Evolutionary conservation across 2,888 invertebrate genomes (phyloP).

Genomic region (Anagyrus pseudococci): DNA sequence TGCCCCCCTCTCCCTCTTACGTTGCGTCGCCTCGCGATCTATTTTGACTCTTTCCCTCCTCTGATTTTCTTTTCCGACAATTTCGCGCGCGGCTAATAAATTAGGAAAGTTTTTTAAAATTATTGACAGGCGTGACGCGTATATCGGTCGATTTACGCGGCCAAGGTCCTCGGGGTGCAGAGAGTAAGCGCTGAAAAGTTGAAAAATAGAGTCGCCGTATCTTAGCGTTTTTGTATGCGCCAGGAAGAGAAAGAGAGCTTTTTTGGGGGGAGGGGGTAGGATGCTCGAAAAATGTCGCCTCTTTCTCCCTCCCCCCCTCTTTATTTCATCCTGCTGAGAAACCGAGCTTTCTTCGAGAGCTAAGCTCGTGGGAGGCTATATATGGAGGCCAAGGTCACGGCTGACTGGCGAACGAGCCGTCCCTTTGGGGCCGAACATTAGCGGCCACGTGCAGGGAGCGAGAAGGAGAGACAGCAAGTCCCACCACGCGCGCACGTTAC

Average conservation of each 20-base stretch:
- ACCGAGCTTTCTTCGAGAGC: too few species aligned
- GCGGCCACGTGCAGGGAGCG: too few species aligned
- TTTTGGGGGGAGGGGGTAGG: too few species aligned
- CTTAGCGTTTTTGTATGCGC: slow-evolving; percentile 1
- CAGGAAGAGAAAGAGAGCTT: too few species aligned
- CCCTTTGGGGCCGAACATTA: slow-evolving; percentile 9
- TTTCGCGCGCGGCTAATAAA: slow-evolving; percentile 12
- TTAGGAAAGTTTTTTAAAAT: slow-evolving; percentile 31
- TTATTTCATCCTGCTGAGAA: too few species aligned
- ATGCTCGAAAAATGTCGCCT: background rate
- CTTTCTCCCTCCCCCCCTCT: background rate
- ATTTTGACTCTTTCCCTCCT: too few species aligned
- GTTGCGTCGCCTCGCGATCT: too few species aligned
- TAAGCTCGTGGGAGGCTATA: background rate
- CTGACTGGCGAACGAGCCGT: slow-evolving; percentile 10
- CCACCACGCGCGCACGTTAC: background rate
- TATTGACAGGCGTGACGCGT: slow-evolving; percentile 19
- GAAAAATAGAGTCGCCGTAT: slow-evolving; percentile 21
- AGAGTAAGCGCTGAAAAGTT: slow-evolving; percentile 17
- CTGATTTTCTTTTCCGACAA: too few species aligned
- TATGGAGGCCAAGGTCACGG: slow-evolving; percentile 19
- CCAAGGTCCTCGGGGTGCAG: slow-evolving; percentile 22
- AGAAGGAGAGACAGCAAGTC: too few species aligned
- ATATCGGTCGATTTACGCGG: slow-evolving; percentile 18
- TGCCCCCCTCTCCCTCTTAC: too few species aligned